Base-by-base conservation (phyloP, 2,888 invertebrate species). In the Alloscopus bannaensis region DNA sequence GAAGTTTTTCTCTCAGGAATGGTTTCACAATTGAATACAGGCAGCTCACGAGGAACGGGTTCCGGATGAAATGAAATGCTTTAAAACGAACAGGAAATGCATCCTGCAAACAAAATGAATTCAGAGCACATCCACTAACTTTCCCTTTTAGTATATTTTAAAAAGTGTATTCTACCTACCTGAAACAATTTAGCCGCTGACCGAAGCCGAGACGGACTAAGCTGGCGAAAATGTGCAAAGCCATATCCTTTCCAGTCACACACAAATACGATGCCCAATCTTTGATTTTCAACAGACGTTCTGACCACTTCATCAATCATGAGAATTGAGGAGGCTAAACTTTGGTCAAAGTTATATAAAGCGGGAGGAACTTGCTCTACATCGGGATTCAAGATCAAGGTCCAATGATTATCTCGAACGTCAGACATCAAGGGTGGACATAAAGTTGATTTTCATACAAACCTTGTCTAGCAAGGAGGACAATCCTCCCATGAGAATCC, bases 231-330 rank as follows among this genome's bases (percentile, higher is more conserved):
- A 70, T 89, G 89, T 16, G 86, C 84, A 72, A 89, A 86, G 22
- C 88, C 87, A 47, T 90, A 86, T 20, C 87, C 88, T 24, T 87
- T 87, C 82, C 90, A 86, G 85, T 91, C 90, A 20, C 89, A 86
- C 22, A 91, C 85, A 26, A 88, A 86, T 0, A 88, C 86, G 8
- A 89, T 52, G 8, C 89, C 89, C 84, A 87, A 86, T 3, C 89
- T 11, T 45, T 89, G 89, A 0, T 87, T 87, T 31, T 87, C 88
- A 76, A 88, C 88, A 16, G 88, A 88, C 2, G 36, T 28, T 87
- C 88, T 83, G 3, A 87, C 86, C 4, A 88, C 82, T 81, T 87
- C 87, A 66, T 88, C 88, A 60, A 89, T 64, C 24, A 87, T 86
- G 13, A 89, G 77, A 50, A 88, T 87, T 73, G 87, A 87, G n/a